These are phyloP conservation scores for Bucco capensis DNA, from an alignment of 2,113 vertebrate species.

Conservation along the genomic window DNA sequence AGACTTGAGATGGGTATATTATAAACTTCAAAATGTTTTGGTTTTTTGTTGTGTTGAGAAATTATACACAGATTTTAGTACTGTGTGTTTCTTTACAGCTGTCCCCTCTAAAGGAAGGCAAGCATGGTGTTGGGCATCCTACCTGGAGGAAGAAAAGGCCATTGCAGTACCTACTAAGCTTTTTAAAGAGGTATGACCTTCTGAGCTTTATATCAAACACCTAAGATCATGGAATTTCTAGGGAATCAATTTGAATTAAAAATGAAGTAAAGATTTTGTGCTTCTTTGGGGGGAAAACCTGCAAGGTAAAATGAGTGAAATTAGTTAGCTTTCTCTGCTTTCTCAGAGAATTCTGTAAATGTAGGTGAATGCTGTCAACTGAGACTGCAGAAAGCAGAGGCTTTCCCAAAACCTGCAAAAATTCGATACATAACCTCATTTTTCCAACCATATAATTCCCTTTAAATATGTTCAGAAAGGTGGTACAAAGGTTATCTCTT, in stretches of 20 bases:
- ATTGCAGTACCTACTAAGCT: slow-evolving; percentile 88
- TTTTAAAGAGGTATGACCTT: slow-evolving; percentile 90
- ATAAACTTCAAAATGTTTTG: not conserved
- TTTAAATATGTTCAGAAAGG: not conserved
- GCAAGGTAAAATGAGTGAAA: not conserved
- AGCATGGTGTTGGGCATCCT: slow-evolving; percentile 92
- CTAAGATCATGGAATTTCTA: not conserved
- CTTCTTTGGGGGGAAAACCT: not conserved
- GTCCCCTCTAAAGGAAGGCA: slow-evolving; percentile 85
- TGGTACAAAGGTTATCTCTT: not conserved
- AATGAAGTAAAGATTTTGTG: not conserved
- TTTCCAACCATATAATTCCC: not conserved
- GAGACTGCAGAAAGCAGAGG: not conserved
- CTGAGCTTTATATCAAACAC: not conserved
- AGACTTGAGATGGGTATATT: not conserved
- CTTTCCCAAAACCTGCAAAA: not conserved
- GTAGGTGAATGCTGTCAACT: not conserved
- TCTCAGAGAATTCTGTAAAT: not conserved
- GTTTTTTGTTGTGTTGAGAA: not conserved
- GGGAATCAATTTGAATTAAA: not conserved
- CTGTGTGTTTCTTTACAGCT: slow-evolving; percentile 57
- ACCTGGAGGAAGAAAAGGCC: slow-evolving; percentile 91
- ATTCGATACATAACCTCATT: not conserved
- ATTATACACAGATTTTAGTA: not conserved
- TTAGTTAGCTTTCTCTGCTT: not conserved